Base-by-base conservation (phyloP, 2,797 vertebrate genomes). In the Craterocephalus amniculus region DNA sequence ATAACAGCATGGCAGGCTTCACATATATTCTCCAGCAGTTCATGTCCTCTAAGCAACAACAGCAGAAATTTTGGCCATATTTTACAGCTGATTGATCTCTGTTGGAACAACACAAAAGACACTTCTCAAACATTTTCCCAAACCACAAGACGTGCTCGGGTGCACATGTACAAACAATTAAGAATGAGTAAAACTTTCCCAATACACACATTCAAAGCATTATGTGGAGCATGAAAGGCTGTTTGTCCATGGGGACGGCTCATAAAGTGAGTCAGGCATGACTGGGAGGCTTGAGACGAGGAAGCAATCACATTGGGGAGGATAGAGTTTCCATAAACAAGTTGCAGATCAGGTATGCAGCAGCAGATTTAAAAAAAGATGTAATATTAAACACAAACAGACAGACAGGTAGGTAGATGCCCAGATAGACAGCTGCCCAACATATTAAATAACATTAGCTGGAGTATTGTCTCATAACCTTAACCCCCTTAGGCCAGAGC, bases 261-360 rank as follows among this genome's bases (percentile, higher is more conserved):
- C 82, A 78, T 80, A 78, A 87, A 86, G 63, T 85, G 88, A 89
- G 75, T 87, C 87, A 87, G 75, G 67, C 71, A 72, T 80, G 86
- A 85, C 80, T 81, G 49, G 48, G 68, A 81, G 72, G 68, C 71
- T 63, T 55, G 77, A 84, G 76, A 80, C 16, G 22, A 85, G 81
- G 82, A 81, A 75, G 65, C 74, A 82, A 72, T 83, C 78, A 78
- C 81, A 83, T 76, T 27, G 26, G 63, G 52, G 67, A 79, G 74
- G 74, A 80, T 68, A 52, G 43, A 71, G 69, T 88, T 85, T 89
- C 83, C 74, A 85, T 73, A 83, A 84, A 87, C 75, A 88, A 72
- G 55, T 60, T 2, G 4, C 20, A 66, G 66, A 83, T 81, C 80
- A 79, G 79, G 79, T 85, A 78, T 76, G 80, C 63, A 63, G 72